phyloP scores from a whole-genome alignment of 2,888 invertebrate species.

The Phyllotreta cruciferae region DNA sequence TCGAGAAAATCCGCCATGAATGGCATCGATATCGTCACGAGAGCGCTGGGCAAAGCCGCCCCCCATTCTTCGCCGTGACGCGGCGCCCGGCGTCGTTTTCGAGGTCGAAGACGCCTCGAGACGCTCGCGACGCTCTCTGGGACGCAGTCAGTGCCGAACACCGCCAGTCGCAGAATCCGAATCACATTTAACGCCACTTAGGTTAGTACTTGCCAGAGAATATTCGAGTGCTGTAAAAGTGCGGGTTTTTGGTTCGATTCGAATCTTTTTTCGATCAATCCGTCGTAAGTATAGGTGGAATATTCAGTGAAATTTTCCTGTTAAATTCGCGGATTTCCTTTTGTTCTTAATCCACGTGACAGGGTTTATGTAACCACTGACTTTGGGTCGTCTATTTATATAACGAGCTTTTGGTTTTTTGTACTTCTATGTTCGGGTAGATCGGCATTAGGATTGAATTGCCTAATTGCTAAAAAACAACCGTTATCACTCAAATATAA shows the following conservation, averaged over 20 bases:
- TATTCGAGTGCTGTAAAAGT: conserved; percentile 24
- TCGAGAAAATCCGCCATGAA: conserved; percentile 41
- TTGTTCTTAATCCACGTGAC: conserved; percentile 8
- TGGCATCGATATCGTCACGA: conserved; percentile 29
- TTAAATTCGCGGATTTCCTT: conserved; percentile 2
- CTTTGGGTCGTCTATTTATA: conserved; percentile 26
- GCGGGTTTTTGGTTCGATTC: conserved; percentile 19
- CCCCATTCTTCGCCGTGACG: conserved; percentile 46
- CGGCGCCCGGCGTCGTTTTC: conserved; percentile 42
- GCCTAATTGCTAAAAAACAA: neutral
- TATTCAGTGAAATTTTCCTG: conserved; percentile 5
- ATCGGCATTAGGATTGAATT: conserved; percentile 3
- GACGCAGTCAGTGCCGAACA: conserved; percentile 60
- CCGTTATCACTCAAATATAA: too few species aligned
- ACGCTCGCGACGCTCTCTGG: conserved; percentile 49
- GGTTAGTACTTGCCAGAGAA: conserved; percentile 52
- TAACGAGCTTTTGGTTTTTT: conserved; percentile 20
- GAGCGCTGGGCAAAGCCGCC: conserved; percentile 44
- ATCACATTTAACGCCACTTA: conserved; percentile 55
- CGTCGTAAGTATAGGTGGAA: conserved; percentile 37
- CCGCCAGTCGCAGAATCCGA: conserved; percentile 60
- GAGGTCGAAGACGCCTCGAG: conserved; percentile 50
- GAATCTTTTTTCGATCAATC: conserved; percentile 1
- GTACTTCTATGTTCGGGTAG: conserved; percentile 17
- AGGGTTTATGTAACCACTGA: conserved; percentile 31